These are phyloP conservation scores for Eidolon helvum DNA, from an alignment of 2,113 vertebrate genomes.

Conservation along the genomic window DNA sequence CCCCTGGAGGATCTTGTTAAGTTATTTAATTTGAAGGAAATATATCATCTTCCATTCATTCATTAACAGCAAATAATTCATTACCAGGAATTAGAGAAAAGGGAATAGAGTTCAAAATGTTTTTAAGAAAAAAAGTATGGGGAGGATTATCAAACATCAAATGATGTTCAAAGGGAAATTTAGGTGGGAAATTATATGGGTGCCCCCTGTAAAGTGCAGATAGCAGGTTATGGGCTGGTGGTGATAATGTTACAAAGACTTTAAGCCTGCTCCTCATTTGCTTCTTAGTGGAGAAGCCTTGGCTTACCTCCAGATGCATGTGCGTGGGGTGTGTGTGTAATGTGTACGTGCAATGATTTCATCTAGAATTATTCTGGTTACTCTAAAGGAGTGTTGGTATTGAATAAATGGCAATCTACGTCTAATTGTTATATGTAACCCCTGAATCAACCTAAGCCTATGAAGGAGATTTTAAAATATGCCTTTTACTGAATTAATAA, in stretches of 20 bases:
- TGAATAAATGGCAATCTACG: not conserved
- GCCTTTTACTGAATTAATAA: not conserved
- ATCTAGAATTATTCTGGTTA: not conserved
- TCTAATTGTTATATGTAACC: not conserved
- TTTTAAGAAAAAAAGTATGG: not conserved
- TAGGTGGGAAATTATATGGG: not conserved
- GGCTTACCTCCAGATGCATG: not conserved
- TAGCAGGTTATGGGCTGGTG: not conserved
- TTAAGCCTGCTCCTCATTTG: not conserved
- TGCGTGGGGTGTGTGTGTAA: not conserved
- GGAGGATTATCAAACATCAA: not conserved
- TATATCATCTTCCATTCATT: not conserved
- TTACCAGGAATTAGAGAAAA: not conserved
- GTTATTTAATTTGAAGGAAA: slow-evolving; percentile 27
- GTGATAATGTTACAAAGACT: not conserved
- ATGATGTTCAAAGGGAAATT: not conserved
- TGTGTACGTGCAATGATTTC: not conserved
- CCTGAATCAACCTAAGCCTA: not conserved
- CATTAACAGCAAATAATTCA: not conserved
- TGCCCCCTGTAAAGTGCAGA: not conserved
- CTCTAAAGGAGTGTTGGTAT: not conserved
- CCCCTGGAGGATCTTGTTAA: not conserved
- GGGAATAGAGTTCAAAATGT: not conserved
- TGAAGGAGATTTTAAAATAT: not conserved
- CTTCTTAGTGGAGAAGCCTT: not conserved